Percentiles rank a stretch among this genome's conserved stretches.
Conservation (phyloP, 2,888 invertebrate genomes). For the Aleiodes alternator region DNA sequence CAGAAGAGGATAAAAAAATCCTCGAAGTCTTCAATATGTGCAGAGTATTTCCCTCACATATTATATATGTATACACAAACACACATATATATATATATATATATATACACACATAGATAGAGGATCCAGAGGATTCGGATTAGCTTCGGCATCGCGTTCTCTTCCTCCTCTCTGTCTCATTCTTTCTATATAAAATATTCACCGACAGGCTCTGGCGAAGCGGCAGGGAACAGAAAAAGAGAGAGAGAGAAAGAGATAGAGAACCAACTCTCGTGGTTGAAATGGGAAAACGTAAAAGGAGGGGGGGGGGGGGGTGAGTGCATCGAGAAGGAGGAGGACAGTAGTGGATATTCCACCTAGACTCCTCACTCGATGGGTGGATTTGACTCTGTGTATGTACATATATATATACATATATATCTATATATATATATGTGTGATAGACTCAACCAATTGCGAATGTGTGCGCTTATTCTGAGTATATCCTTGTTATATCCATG, state of each 20-base stretch:
- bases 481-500: background rate
- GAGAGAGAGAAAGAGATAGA: conserved; percentile 50
- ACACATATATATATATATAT: too few species aligned
- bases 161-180: conserved; percentile 41
- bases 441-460: conserved; percentile 27
- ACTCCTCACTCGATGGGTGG: background rate
- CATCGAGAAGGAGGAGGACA: background rate
- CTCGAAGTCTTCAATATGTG: conserved; percentile 43
- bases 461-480: conserved; percentile 48
- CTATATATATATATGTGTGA: background rate
- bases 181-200: conserved; percentile 57
- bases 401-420: too few species aligned
- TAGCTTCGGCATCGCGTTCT: conserved; percentile 53
- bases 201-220: conserved; percentile 39
- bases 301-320: conserved; percentile 15
- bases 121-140: conserved; percentile 52
- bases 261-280: conserved; percentile 49
- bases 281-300: background rate
- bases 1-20: conserved; percentile 18
- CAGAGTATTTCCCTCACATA: conserved; percentile 24
- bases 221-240: background rate
- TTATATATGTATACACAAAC: background rate
- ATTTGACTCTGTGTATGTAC: background rate
- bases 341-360: conserved; percentile 18
- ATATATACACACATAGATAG: background rate